Evolutionary conservation across 2,113 vertebrate species (phyloP).

Genomic region (Xiphorhynchus elegans): DNA sequence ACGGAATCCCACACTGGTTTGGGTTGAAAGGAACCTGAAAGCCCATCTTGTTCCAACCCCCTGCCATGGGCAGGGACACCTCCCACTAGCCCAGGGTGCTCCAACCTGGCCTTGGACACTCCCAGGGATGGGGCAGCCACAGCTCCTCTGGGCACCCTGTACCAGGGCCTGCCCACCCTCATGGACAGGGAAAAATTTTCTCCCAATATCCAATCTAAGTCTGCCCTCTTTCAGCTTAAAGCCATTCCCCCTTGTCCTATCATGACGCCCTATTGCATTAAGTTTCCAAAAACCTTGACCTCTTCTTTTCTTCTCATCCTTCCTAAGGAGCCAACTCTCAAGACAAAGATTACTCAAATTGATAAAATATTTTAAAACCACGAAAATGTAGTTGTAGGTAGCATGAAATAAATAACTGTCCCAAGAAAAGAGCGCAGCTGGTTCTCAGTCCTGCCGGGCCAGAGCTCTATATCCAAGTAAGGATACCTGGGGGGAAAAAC

Average conservation of each 20-base stretch:
- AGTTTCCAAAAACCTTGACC: not conserved
- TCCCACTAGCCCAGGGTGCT: not conserved
- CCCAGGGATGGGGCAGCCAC: not conserved
- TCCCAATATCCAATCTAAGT: not conserved
- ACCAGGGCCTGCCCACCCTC: not conserved
- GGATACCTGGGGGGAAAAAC: not conserved
- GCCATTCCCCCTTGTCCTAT: too few relatives aligned
- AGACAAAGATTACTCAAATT: not conserved
- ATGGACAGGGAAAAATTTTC: not conserved
- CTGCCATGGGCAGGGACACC: not conserved
- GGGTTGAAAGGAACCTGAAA: not conserved
- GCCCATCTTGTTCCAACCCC: not conserved
- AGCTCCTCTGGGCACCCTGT: not conserved
- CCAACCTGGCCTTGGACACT: not conserved
- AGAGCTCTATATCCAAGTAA: not conserved
- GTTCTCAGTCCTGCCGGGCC: not conserved
- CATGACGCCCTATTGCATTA: not conserved
- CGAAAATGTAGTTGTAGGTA: not conserved
- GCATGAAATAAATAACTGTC: not conserved
- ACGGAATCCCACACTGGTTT: not conserved
- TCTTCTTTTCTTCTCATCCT: not conserved
- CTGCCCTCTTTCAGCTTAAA: not conserved
- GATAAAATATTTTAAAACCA: not conserved
- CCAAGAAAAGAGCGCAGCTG: not conserved
- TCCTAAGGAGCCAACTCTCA: not conserved